phyloP scores from a whole-genome alignment of 2,113 vertebrate species.

The Chlamydotis undulata region DNA sequence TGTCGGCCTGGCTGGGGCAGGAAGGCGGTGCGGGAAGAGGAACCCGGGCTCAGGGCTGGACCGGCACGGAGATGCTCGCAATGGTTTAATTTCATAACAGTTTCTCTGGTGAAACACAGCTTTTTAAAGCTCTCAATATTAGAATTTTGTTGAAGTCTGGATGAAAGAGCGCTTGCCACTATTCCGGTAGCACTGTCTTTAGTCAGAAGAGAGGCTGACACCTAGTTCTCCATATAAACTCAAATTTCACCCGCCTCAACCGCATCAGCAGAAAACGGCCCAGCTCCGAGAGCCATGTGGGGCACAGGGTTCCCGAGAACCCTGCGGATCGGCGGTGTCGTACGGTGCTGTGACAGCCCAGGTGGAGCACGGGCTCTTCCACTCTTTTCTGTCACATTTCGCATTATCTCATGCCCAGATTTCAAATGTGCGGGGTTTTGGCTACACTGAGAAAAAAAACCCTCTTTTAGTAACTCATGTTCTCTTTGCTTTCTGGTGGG shows the following conservation, averaged over 20 bases:
- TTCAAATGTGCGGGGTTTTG: neutral
- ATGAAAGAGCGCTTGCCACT: neutral
- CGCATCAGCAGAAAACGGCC: neutral
- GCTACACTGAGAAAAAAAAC: neutral
- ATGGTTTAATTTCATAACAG: neutral
- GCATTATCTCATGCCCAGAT: neutral
- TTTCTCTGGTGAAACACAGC: neutral
- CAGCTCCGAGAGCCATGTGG: neutral
- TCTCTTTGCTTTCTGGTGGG: neutral
- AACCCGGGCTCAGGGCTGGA: constrained; percentile 8
- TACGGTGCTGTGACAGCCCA: neutral
- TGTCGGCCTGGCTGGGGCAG: constrained; percentile 14
- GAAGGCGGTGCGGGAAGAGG: neutral
- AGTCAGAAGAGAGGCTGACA: neutral
- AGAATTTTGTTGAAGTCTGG: neutral
- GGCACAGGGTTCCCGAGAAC: neutral
- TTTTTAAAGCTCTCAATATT: neutral
- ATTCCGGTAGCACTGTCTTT: fast-evolving
- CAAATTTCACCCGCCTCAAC: neutral
- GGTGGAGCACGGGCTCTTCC: neutral
- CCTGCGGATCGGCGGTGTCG: neutral
- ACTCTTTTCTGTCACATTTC: neutral
- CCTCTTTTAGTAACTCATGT: fast-evolving
- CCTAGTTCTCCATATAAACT: neutral
- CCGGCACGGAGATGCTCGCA: neutral